These are phyloP conservation scores for Bubalus kerabau DNA, from an alignment of 2,113 vertebrate genomes.

Conservation along the genomic window DNA sequence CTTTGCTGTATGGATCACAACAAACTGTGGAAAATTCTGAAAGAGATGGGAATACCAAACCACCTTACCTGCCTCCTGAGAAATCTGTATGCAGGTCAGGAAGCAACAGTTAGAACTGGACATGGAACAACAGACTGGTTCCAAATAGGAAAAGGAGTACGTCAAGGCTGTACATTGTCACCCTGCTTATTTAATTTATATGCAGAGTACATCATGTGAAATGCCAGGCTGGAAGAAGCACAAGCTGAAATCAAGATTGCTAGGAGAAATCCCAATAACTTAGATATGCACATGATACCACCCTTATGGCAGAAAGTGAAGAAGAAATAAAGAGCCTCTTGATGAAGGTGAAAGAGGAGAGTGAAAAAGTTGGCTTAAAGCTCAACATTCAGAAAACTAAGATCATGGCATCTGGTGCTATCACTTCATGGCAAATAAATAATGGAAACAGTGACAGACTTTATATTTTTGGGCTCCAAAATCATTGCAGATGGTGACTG, in stretches of 20 bases:
- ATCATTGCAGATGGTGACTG: not conserved
- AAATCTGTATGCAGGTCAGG: not conserved
- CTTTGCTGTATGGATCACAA: not conserved
- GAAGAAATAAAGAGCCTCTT: not conserved
- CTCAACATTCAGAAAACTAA: not conserved
- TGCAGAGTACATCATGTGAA: not conserved
- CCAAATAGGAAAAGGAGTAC: not conserved
- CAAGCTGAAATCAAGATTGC: not conserved
- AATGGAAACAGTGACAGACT: not conserved
- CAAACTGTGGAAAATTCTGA: not conserved
- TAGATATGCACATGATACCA: not conserved
- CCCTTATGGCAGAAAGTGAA: not conserved
- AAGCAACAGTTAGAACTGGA: not conserved
- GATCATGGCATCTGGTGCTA: not conserved
- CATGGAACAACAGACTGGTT: not conserved
- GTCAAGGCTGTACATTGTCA: not conserved
- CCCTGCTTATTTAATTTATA: not conserved
- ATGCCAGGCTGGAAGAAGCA: not conserved
- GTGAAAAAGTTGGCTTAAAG: not conserved
- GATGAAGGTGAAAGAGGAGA: not conserved
- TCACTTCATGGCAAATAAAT: not conserved
- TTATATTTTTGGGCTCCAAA: not conserved
- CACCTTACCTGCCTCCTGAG: not conserved
- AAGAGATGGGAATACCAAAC: not conserved
- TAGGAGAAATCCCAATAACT: not conserved